A percentile compares a stretch with the other conserved stretches of the same genome.
Conservation (phyloP, 2,113 vertebrate genomes). For the Anarrhichthys ocellatus region DNA sequence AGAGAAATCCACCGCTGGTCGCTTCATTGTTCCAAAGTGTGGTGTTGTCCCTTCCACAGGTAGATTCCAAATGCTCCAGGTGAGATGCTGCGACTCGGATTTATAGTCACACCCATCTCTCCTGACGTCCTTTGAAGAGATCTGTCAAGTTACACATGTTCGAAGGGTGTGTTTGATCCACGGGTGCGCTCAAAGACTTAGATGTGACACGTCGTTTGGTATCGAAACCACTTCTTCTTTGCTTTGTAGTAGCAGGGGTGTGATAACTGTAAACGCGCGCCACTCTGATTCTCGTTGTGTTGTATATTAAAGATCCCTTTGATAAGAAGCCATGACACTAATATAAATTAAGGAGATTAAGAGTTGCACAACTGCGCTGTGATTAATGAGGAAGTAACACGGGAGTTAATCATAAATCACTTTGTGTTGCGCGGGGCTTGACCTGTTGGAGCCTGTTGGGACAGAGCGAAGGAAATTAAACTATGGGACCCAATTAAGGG, state of each 20-base stretch:
- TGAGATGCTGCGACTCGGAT: not conserved
- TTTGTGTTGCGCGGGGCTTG: slow-evolving; percentile 1
- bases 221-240: slow-evolving; percentile 72
- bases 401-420: slow-evolving; percentile 66
- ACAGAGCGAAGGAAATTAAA: not conserved
- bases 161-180: slow-evolving; percentile 72
- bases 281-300: slow-evolving; percentile 40
- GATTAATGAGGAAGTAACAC: slow-evolving; percentile 75
- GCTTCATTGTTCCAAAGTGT: slow-evolving; percentile 53
- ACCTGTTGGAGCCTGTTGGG: not conserved
- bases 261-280: slow-evolving; percentile 53
- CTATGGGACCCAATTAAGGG: not conserved
- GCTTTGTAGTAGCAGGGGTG: slow-evolving; percentile 73
- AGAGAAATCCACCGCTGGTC: slow-evolving; percentile 39
- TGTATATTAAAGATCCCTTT: slow-evolving; percentile 65
- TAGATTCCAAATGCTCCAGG: slow-evolving; percentile 53
- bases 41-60: slow-evolving; percentile 21
- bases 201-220: slow-evolving; percentile 51
- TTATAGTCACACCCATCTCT: slow-evolving; percentile 49
- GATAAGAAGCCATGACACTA: slow-evolving; percentile 66
- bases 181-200: slow-evolving; percentile 49
- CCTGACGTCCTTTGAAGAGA: slow-evolving; percentile 67
- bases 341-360: slow-evolving; percentile 78
- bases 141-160: slow-evolving; percentile 62
- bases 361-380: slow-evolving; percentile 51